phyloP scores from a whole-genome alignment of 2,888 invertebrate genomes.

The Eristalinus sepulchralis region DNA sequence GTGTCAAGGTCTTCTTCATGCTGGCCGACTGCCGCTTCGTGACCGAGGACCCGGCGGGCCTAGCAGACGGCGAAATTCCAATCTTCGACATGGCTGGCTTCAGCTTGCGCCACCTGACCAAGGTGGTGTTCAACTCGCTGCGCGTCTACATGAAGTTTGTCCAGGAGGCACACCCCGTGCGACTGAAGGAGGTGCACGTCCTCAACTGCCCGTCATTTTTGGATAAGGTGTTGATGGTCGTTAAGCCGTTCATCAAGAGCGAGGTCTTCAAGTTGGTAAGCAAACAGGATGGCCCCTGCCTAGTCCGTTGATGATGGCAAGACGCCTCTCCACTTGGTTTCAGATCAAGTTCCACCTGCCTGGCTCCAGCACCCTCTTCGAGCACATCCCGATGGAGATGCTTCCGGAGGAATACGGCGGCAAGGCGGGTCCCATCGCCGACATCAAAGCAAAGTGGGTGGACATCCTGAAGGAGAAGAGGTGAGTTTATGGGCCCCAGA shows the following conservation, averaged over 20 bases:
- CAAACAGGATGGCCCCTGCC: not conserved
- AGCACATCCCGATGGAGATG: constrained; percentile 85
- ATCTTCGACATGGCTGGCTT: constrained; percentile 87
- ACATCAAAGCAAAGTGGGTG: constrained; percentile 85
- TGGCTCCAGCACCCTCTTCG: constrained; percentile 84
- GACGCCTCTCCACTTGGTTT: constrained; percentile 67
- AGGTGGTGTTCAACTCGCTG: constrained; percentile 84
- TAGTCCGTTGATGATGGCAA: not conserved
- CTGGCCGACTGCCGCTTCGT: constrained; percentile 86
- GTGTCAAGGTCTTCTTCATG: constrained; percentile 88
- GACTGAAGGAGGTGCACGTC: constrained; percentile 85
- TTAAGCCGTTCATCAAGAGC: constrained; percentile 86
- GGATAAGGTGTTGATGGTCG: constrained; percentile 84
- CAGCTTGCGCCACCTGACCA: constrained; percentile 84
- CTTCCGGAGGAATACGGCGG: constrained; percentile 88
- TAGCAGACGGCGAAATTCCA: constrained; percentile 86
- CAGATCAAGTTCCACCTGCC: constrained; percentile 88
- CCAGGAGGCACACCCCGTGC: constrained; percentile 88
- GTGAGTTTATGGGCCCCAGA: constrained; percentile 81
- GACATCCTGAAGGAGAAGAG: constrained; percentile 84
- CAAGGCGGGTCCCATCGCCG: constrained; percentile 83
- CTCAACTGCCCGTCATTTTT: constrained; percentile 85
- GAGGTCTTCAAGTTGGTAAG: constrained; percentile 86
- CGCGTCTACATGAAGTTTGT: constrained; percentile 88
- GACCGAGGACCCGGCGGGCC: constrained; percentile 81